Percentiles rank a stretch among this genome's conserved stretches.
Evolutionary conservation across 2,797 vertebrate species (phyloP).

Genomic region (Hydrophis major): DNA sequence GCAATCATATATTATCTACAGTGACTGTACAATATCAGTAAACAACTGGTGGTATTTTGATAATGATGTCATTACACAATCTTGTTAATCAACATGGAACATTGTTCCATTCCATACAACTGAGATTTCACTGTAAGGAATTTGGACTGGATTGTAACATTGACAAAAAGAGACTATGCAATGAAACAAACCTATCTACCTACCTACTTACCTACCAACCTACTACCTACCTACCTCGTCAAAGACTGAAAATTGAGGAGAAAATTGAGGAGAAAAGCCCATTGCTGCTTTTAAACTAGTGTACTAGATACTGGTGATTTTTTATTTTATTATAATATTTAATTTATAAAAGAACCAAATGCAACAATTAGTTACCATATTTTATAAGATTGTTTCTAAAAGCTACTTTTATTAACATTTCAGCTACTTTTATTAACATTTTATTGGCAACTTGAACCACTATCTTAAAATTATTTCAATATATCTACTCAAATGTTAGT

Average conservation of each 20-base stretch:
- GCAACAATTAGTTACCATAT: not conserved
- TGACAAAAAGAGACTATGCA: not conserved
- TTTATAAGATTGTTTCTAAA: not conserved
- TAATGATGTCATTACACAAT: not conserved
- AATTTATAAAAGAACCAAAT: not conserved
- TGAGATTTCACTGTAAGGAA: not conserved
- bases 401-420: slow-evolving; percentile 8
- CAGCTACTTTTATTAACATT: slow-evolving; percentile 10
- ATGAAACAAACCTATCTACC: not conserved
- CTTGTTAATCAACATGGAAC: not conserved
- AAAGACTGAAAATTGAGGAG: not conserved
- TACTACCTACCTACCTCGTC: not conserved
- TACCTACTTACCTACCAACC: no score
- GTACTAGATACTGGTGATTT: not conserved
- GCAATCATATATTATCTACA: not conserved
- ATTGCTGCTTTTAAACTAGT: not conserved
- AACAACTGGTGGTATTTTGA: not conserved
- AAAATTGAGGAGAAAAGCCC: not conserved
- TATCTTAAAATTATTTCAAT: not conserved
- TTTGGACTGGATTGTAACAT: not conserved
- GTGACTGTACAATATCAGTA: not conserved
- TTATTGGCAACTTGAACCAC: not conserved
- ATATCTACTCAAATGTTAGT: not conserved
- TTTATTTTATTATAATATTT: not conserved
- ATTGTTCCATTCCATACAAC: not conserved